A percentile compares a stretch with the other conserved stretches of the same genome.
Conservation (phyloP, 1,140 invertebrate species). For the Eumaeus atala region DNA sequence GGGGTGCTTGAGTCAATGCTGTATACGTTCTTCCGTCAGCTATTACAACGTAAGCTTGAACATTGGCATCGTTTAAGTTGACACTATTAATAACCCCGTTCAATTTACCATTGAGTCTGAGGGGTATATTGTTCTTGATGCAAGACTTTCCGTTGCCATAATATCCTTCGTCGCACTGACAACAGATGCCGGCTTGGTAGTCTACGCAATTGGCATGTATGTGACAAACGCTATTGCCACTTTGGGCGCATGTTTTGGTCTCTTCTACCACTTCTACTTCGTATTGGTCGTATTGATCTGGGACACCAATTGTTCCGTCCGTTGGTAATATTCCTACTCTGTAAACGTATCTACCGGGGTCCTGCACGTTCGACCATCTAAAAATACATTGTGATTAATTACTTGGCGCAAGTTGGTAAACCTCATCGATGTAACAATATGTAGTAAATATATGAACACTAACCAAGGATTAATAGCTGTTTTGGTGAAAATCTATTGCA, state of each 20-base stretch:
- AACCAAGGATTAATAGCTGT: too few relatives aligned
- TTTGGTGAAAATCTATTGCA: too few relatives aligned
- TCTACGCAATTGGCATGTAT: slow-evolving; percentile 88
- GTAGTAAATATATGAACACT: too few relatives aligned
- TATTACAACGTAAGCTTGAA: slow-evolving; percentile 94
- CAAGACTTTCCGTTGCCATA: slow-evolving; percentile 95
- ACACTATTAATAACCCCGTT: slow-evolving; percentile 86
- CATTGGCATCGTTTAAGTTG: slow-evolving; percentile 82
- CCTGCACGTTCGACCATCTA: slow-evolving; percentile 88
- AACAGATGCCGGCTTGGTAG: slow-evolving; percentile 89
- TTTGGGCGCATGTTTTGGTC: slow-evolving; percentile 73
- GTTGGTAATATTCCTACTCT: slow-evolving; percentile 81
- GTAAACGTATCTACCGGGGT: slow-evolving; percentile 89
- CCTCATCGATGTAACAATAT: too few relatives aligned
- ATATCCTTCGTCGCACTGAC: slow-evolving; percentile 84
- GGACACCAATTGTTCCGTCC: slow-evolving; percentile 78
- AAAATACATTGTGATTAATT: slow-evolving; percentile 30
- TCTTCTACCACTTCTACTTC: slow-evolving; percentile 58
- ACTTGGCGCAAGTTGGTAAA: neutral
- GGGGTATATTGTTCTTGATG: slow-evolving; percentile 84
- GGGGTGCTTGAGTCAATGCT: slow-evolving; percentile 86
- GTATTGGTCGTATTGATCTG: slow-evolving; percentile 76
- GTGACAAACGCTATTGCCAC: slow-evolving; percentile 82
- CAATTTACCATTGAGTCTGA: slow-evolving; percentile 90
- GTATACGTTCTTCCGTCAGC: slow-evolving; percentile 93